These are phyloP conservation scores for Harpagifer antarcticus DNA, from an alignment of 2,797 vertebrate species.

Conservation along the genomic window DNA sequence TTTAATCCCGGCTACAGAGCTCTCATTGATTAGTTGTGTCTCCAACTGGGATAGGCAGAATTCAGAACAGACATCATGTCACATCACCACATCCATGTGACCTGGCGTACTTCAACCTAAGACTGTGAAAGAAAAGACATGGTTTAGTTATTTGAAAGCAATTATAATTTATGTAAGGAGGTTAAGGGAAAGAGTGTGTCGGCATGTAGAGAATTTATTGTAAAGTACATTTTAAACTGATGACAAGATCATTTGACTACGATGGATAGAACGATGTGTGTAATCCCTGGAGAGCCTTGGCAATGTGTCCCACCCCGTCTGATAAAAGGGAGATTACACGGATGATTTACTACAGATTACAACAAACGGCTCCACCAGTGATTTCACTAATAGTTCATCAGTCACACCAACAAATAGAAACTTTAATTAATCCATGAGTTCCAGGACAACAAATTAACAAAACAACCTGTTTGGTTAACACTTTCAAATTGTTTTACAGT, in stretches of 20 bases:
- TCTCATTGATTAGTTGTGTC: background rate
- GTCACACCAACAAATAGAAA: constrained; percentile 9
- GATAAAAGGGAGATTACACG: constrained; percentile 81
- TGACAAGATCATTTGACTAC: constrained; percentile 50
- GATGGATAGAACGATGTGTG: constrained; percentile 48
- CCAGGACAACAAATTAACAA: constrained; percentile 14
- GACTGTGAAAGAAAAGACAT: too few relatives aligned
- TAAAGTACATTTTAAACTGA: constrained; percentile 17
- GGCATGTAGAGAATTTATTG: background rate
- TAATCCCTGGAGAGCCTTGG: constrained; percentile 68
- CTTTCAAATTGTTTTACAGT: background rate
- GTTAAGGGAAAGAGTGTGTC: too few relatives aligned
- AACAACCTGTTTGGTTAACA: background rate
- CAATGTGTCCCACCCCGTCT: constrained; percentile 46
- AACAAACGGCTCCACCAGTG: constrained; percentile 27
- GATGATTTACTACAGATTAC: constrained; percentile 78
- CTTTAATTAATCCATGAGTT: background rate
- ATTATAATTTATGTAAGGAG: too few relatives aligned
- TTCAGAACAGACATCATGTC: background rate
- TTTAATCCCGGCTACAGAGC: background rate
- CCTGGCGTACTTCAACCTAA: background rate
- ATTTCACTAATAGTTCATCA: constrained; percentile 1
- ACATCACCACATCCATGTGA: background rate
- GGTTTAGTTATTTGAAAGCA: too few relatives aligned
- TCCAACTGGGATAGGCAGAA: background rate